phyloP scores from a whole-genome alignment of 2,113 vertebrate genomes.

The Ardeotis arabs region DNA sequence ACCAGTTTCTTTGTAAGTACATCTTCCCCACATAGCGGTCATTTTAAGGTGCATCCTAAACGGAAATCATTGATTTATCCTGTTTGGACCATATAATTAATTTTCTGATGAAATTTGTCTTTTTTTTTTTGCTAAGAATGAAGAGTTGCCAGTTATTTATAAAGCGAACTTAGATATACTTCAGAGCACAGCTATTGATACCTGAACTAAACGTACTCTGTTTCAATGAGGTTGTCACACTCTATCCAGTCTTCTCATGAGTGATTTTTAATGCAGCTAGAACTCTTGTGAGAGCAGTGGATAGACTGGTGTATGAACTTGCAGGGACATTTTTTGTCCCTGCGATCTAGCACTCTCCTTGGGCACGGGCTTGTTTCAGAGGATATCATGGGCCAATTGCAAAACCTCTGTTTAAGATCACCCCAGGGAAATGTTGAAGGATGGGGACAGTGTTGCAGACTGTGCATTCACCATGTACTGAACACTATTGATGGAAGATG shows the following conservation, averaged over 20 bases:
- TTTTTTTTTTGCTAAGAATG: background rate
- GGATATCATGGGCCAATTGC: background rate
- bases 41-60: background rate
- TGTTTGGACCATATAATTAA: background rate
- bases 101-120: background rate
- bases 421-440: background rate
- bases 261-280: background rate
- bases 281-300: background rate
- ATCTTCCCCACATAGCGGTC: accelerated
- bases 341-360: background rate
- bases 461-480: background rate
- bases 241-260: background rate
- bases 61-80: background rate
- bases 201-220: background rate
- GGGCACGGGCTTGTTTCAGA: background rate
- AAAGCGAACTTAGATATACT: background rate
- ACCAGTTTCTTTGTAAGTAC: background rate
- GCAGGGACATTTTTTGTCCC: background rate
- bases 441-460: background rate
- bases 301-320: background rate
- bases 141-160: background rate
- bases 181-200: background rate
- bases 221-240: background rate
- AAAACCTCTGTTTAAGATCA: background rate
- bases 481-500: background rate